These are phyloP conservation scores for Chiroxiphia lanceolata DNA, from an alignment of 2,797 vertebrate species.

Conservation along the genomic window DNA sequence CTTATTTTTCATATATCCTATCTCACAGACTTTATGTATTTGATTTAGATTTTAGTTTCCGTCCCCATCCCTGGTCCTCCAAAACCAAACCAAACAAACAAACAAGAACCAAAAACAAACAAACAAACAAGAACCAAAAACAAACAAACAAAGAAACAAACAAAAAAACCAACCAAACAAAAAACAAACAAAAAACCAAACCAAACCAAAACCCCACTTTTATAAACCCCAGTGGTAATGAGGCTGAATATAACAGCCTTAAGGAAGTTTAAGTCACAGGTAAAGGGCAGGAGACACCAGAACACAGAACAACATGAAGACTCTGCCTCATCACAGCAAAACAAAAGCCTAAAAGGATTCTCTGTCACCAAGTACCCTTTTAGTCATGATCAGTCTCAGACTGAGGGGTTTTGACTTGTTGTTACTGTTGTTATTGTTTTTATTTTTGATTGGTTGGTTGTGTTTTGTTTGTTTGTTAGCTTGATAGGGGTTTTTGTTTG, in stretches of 20 bases:
- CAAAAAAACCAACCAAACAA: not conserved
- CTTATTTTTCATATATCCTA: not conserved
- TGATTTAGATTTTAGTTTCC: not conserved
- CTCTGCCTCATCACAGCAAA: not conserved
- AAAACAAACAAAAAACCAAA: too few relatives aligned
- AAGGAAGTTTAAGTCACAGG: not conserved
- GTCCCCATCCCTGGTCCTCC: too few relatives aligned
- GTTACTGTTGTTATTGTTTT: not conserved
- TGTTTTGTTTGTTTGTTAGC: not conserved
- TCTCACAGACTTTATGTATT: not conserved
- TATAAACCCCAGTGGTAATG: not conserved
- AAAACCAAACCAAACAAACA: not conserved
- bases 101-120: too few relatives aligned
- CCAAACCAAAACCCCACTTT: not conserved
- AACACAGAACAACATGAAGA: not conserved
- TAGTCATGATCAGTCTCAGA: not conserved
- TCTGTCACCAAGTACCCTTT: not conserved
- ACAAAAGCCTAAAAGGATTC: not conserved
- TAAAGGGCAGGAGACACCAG: not conserved
- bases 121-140: too few relatives aligned
- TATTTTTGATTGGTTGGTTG: not conserved
- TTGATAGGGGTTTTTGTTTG: not conserved
- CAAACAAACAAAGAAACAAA: too few relatives aligned
- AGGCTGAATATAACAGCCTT: not conserved
- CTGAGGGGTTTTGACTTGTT: not conserved